Evolutionary conservation across 2,888 invertebrate species (phyloP).

Genomic region (Campaea margaritaria): DNA sequence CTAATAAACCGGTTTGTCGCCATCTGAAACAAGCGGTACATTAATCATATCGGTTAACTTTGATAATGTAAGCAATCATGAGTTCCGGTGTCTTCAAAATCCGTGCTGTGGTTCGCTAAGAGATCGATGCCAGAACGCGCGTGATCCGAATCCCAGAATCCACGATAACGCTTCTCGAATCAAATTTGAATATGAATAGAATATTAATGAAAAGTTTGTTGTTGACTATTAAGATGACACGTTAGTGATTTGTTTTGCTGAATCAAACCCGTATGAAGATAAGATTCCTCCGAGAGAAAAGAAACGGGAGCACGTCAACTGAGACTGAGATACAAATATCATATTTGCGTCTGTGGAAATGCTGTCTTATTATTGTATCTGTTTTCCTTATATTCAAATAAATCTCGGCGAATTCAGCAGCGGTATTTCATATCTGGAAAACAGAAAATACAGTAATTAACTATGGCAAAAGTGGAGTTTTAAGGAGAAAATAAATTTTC

Average conservation of each 20-base stretch:
- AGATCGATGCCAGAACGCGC: constrained; percentile 53
- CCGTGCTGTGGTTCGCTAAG: constrained; percentile 64
- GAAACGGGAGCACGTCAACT: constrained; percentile 7
- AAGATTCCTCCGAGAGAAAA: constrained; percentile 22
- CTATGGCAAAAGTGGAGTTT: constrained; percentile 46
- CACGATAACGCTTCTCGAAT: constrained; percentile 74
- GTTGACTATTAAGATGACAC: constrained; percentile 57
- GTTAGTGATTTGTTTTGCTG: constrained; percentile 56
- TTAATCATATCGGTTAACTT: constrained; percentile 54
- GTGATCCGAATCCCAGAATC: constrained; percentile 70
- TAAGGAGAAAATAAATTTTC: constrained; percentile 56
- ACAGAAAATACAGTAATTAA: constrained; percentile 48
- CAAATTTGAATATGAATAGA: constrained; percentile 82
- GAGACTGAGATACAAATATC: constrained; percentile 12
- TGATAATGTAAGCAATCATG: constrained; percentile 75
- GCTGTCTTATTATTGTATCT: constrained; percentile 2
- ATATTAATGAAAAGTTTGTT: constrained; percentile 80
- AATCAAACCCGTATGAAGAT: constrained; percentile 24
- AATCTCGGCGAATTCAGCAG: constrained; percentile 28
- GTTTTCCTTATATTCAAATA: constrained; percentile 28
- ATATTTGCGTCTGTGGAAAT: constrained; percentile 7
- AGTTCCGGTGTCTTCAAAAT: constrained; percentile 65
- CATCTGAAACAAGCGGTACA: constrained; percentile 41
- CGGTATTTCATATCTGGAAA: constrained; percentile 23
- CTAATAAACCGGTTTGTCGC: constrained; percentile 42